Evolutionary conservation across 2,113 vertebrate species (phyloP).

Genomic region (Vireo altiloquus): DNA sequence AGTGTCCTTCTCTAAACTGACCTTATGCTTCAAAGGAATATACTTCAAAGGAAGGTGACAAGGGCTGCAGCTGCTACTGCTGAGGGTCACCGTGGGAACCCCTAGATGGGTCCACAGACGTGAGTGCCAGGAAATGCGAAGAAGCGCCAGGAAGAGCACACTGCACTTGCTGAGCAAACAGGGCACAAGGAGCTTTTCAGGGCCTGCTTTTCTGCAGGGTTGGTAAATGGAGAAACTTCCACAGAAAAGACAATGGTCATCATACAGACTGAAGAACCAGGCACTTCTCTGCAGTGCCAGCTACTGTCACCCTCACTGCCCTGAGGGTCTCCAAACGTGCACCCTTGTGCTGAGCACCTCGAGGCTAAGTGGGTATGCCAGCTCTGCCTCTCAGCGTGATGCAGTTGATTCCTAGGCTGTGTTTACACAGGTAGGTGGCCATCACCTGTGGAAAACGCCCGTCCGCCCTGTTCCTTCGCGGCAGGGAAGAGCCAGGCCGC

Average conservation of each 20-base stretch:
- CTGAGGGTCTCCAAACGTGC: too few relatives aligned
- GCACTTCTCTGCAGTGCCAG: not conserved
- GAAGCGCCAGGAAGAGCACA: not conserved
- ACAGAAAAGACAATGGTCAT: not conserved
- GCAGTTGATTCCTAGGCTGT: not conserved
- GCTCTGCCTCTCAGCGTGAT: not conserved
- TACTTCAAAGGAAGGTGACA: not conserved
- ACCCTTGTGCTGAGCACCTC: not conserved
- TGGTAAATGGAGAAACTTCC: not conserved
- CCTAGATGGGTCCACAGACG: not conserved
- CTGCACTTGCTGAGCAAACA: not conserved
- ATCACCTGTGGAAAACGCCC: accelerated
- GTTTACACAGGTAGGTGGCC: not conserved
- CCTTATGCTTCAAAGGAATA: not conserved
- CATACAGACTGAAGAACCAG: not conserved
- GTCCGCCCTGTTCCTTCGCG: accelerated
- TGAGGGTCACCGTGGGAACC: not conserved
- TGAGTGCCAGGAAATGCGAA: not conserved
- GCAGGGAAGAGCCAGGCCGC: not conserved
- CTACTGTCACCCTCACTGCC: not conserved
- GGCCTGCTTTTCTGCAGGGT: not conserved
- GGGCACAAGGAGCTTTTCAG: not conserved
- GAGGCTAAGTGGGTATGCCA: not conserved
- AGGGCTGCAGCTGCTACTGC: not conserved
- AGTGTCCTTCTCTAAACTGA: not conserved